phyloP scores from a whole-genome alignment of 2,888 invertebrate genomes.

The Gandaritis pyraliata region DNA sequence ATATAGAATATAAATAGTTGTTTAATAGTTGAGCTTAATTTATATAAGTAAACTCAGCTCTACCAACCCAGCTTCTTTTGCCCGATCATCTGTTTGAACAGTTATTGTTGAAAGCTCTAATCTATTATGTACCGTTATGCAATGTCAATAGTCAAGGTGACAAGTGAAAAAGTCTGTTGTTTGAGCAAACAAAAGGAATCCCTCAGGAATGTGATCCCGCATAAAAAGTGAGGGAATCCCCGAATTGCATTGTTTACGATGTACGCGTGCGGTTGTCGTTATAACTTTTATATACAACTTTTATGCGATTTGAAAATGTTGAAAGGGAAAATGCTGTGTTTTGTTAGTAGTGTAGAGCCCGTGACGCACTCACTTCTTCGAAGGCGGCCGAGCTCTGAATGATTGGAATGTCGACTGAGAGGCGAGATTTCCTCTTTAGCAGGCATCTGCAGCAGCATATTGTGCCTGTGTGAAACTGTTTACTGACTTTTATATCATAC shows the following conservation, averaged over 20 bases:
- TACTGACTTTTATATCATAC: constrained; percentile 35
- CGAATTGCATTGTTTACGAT: constrained; percentile 81
- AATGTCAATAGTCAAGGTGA: constrained; percentile 60
- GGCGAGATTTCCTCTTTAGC: constrained; percentile 50
- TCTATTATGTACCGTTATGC: constrained; percentile 62
- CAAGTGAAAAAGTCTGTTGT: constrained; percentile 67
- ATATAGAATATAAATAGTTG: background rate
- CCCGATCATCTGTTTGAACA: constrained; percentile 40
- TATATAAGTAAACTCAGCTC: constrained; percentile 2
- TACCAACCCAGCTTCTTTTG: constrained; percentile 22
- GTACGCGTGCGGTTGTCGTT: constrained; percentile 59
- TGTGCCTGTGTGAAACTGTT: constrained; percentile 40
- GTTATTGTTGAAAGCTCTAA: constrained; percentile 49
- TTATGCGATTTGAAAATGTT: constrained; percentile 63
- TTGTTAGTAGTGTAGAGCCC: constrained; percentile 54
- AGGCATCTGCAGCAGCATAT: constrained; percentile 32
- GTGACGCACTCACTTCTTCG: constrained; percentile 72
- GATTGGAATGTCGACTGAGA: constrained; percentile 61
- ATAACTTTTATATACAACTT: constrained; percentile 40
- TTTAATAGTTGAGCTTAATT: background rate
- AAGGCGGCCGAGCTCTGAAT: constrained; percentile 55
- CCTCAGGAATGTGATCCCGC: constrained; percentile 79
- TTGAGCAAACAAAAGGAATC: constrained; percentile 82
- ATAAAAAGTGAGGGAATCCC: constrained; percentile 81
- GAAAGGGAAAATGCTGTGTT: constrained; percentile 80